Percentiles rank a stretch among this genome's conserved stretches.
Evolutionary conservation across 2,113 vertebrate species (phyloP).

Genomic region (Gila orcuttii): DNA sequence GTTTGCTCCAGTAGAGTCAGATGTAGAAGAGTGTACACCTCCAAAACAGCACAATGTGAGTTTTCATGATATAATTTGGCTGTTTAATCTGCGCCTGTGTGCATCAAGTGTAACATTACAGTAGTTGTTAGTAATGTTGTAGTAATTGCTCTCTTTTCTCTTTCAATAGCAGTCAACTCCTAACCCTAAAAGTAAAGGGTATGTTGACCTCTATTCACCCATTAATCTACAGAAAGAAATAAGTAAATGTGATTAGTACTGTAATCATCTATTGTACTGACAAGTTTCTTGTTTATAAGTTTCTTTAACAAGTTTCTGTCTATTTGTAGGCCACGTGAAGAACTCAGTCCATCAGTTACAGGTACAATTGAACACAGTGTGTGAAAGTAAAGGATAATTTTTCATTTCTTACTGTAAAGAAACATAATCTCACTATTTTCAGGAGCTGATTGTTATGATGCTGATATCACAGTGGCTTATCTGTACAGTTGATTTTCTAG

Average conservation of each 20-base stretch:
- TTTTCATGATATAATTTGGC: no score
- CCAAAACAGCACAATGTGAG: constrained; percentile 15
- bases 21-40: constrained; percentile 6
- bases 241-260: not conserved
- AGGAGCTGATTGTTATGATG: constrained; percentile 18
- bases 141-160: not conserved
- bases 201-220: not conserved
- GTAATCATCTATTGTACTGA: not conserved
- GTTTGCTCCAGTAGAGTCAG: constrained; percentile 8
- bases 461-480: constrained; percentile 38
- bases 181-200: constrained; percentile 22
- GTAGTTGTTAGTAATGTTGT: not conserved
- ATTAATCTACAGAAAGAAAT: not conserved
- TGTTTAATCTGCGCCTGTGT: not conserved
- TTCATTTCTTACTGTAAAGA: not conserved
- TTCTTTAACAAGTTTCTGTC: not conserved
- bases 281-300: not conserved
- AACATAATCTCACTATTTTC: not conserved
- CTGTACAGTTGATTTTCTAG: not conserved
- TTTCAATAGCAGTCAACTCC: constrained; percentile 15
- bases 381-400: not conserved
- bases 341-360: not conserved
- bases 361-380: not conserved
- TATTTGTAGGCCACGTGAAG: not conserved
- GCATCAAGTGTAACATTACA: not conserved